Evolutionary conservation across 2,888 invertebrate genomes (phyloP), one percentile per base, ranked within the genome.

Genomic region (Sarcophaga caerulescens): DNA sequence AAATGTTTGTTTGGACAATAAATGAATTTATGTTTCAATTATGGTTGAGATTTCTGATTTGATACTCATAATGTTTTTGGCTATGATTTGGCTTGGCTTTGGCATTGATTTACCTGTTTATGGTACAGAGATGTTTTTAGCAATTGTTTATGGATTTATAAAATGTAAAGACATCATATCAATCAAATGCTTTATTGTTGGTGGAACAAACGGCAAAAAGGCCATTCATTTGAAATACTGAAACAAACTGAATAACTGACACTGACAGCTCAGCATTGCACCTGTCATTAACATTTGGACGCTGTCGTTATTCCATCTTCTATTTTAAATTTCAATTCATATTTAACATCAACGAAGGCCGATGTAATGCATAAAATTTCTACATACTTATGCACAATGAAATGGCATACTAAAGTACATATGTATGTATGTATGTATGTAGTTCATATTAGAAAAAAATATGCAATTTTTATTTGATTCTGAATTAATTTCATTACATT

Each of bases 241-340:
- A 25, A 78, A 57, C 73, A 62, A 78, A 73, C 68, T 5, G 52
- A 60, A 57, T 73, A 17, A 60, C 81, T 81, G 73, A 79, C 81
- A 84, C 77, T 85, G 83, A 75, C 88, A 86, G 85, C 81, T 84
- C 86, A 87, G 52, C 44, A 5, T 47, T 14, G 47, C 23, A 62
- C 44, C 63, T 66, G 52, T 75, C 75, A 81, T 75, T 76, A 23
- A 23, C 21, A n/a, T 45, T 44, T 52, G 17, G 14, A 70, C 59
- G 62, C 35, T 57, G 65, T 35, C 66, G 76, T 73, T 71, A 80
- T 75, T 69, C 10, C 2, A 47, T 57, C 74, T 57, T 59, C 25
- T 23, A 60, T 66, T 60, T 47, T 12, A 82, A 71, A 66, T 74
- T 73, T 17, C 12, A 78, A 78, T 82, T 19, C 10, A 77, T 60